These are phyloP conservation scores for Nothocercus julius DNA, from an alignment of 2,113 vertebrate species.

Conservation along the genomic window DNA sequence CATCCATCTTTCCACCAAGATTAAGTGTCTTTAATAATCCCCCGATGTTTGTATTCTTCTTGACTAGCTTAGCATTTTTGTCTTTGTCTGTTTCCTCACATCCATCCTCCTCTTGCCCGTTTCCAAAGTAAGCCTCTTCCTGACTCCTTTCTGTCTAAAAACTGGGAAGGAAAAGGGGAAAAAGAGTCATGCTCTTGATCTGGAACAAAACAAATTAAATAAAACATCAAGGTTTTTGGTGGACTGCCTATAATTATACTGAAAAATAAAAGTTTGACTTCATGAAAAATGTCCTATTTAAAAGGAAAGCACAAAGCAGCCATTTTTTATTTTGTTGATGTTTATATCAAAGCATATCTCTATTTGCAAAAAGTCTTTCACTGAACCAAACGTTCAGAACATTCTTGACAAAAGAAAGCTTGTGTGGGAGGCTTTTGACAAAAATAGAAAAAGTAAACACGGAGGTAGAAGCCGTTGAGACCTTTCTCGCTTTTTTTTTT, in stretches of 20 bases:
- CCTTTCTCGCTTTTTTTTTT: not conserved
- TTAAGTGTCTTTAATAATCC: not conserved
- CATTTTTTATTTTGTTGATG: not conserved
- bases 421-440: not conserved
- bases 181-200: not conserved
- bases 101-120: not conserved
- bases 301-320: not conserved
- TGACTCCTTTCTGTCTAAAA: not conserved
- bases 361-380: not conserved
- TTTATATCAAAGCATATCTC: conserved; percentile 16
- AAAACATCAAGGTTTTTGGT: conserved; percentile 12
- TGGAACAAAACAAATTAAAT: conserved; percentile 6
- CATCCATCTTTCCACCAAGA: not conserved
- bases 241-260: not conserved
- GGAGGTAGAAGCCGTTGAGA: not conserved
- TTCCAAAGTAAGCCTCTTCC: not conserved
- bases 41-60: not conserved
- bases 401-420: not conserved
- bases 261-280: not conserved
- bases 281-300: not conserved
- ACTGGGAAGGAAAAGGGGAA: not conserved
- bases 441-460: not conserved
- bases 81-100: not conserved
- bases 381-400: conserved; percentile 1
- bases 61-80: not conserved